Evolutionary conservation across 1,140 invertebrate species (phyloP), one percentile per base, ranked within the genome.

Genomic region (Ylistrum balloti): DNA sequence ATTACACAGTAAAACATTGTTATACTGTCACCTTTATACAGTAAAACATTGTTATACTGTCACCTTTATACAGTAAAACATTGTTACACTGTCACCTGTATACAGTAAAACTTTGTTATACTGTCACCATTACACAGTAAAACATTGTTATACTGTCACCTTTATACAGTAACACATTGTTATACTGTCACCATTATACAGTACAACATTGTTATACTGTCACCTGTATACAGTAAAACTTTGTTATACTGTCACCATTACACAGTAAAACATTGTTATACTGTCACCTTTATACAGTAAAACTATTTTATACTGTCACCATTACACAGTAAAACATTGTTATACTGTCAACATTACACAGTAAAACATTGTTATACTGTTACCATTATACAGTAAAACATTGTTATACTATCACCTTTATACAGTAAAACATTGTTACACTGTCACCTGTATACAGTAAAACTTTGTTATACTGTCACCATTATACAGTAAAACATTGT

Each of bases 101-200:
- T 74, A 74, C 56, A 74, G 56, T 74, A 28, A 74, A 74, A 74
- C 56, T n/a, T 74, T 74, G 56, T 74, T 74, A 28, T 74, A 74
- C 56, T 74, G 56, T n/a, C 56, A 74, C 56, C 56, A 28, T 74
- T 74, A 28, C 28, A 74, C 56, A 74, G 56, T 74, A 5, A 74
- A 74, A 74, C 56, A 7, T 56, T 56, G 13, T 56, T 56, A 56
- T 56, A 56, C 45, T 56, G 45, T 20, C 45, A 56, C 17, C 7
- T 11, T 56, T 56, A 22, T 56, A 56, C 45, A 56, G 17, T 56
- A 56, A 56, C 9, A 56, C 45, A 7, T 56, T 56, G 45, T 56
- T 56, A 56, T 56, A 56, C 45, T 56, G 45, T 20, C 45, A 56
- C 45, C 22, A 56, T 56, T 56, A 17, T 56, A 56, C 45, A 56